Evolutionary conservation across 2,113 vertebrate genomes (phyloP).

Genomic region (Lycaon pictus): DNA sequence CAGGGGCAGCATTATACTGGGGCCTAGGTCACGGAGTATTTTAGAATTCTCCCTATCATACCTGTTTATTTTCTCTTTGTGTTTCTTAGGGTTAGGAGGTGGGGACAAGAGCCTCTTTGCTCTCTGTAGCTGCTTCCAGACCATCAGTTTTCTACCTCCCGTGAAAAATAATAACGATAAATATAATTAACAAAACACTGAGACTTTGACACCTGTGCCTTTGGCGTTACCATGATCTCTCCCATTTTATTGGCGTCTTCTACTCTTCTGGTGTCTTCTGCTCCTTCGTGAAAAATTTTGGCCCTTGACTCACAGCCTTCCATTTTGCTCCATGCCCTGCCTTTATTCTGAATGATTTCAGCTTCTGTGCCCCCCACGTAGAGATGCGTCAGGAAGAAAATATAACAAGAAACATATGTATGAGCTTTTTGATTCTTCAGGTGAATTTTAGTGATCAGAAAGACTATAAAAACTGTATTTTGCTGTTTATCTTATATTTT

Average conservation of each 20-base stretch:
- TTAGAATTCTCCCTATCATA: background rate
- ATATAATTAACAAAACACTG: background rate
- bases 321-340: background rate
- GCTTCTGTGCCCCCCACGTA: background rate
- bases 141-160: background rate
- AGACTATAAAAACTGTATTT: background rate
- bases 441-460: background rate
- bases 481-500: slow-evolving; percentile 13
- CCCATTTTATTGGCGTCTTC: background rate
- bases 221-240: background rate
- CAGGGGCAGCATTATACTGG: background rate
- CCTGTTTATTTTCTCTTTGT: background rate
- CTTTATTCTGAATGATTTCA: background rate
- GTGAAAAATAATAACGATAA: background rate
- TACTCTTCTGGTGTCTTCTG: background rate
- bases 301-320: background rate
- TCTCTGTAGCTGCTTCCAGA: background rate
- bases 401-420: background rate
- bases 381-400: background rate
- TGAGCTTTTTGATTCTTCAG: background rate
- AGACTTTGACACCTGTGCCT: background rate
- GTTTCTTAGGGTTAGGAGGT: background rate
- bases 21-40: background rate
- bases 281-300: background rate
- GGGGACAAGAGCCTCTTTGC: background rate